Conservation (phyloP, 2,888 invertebrate species). For the Sinelater perroti region DNA sequence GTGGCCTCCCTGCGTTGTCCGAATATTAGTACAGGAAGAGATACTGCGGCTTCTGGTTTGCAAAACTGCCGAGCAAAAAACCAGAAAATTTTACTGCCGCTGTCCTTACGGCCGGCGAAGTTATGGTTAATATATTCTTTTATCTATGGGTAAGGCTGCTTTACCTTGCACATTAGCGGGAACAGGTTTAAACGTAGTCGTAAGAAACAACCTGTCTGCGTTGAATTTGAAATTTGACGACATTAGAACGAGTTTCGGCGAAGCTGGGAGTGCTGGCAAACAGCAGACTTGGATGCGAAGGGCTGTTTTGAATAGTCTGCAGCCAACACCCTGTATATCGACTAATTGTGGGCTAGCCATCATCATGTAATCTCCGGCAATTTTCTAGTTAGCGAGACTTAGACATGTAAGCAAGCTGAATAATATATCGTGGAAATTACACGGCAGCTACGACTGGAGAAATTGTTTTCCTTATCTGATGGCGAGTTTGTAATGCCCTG, state of each 20-base stretch:
- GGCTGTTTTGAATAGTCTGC: no score
- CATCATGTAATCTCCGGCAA: slow-evolving; percentile 4
- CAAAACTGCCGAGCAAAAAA: no score
- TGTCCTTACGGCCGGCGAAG: background rate
- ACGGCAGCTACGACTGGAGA: background rate
- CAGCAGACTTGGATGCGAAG: background rate
- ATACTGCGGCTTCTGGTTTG: no score
- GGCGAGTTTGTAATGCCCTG: slow-evolving; percentile 1
- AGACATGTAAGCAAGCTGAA: background rate
- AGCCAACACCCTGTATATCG: slow-evolving; percentile 1
- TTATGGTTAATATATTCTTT: slow-evolving; percentile 18
- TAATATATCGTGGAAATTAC: slow-evolving; percentile 15
- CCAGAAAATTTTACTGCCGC: background rate
- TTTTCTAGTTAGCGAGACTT: slow-evolving; percentile 8
- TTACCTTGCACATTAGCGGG: slow-evolving; percentile 21
- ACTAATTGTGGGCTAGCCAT: slow-evolving; percentile 4
- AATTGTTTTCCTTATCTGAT: slow-evolving; percentile 21
- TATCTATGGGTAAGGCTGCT: slow-evolving; percentile 13
- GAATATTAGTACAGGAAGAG: no score
- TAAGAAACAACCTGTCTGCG: slow-evolving; percentile 14
- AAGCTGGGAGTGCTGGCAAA: slow-evolving; percentile 17
- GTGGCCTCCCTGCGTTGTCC: no score
- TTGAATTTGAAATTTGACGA: slow-evolving; percentile 28
- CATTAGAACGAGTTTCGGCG: slow-evolving; percentile 25
- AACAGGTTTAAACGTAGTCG: slow-evolving; percentile 25